Evolutionary conservation across 2,797 vertebrate species (phyloP).

Genomic region (Lerista edwardsae): DNA sequence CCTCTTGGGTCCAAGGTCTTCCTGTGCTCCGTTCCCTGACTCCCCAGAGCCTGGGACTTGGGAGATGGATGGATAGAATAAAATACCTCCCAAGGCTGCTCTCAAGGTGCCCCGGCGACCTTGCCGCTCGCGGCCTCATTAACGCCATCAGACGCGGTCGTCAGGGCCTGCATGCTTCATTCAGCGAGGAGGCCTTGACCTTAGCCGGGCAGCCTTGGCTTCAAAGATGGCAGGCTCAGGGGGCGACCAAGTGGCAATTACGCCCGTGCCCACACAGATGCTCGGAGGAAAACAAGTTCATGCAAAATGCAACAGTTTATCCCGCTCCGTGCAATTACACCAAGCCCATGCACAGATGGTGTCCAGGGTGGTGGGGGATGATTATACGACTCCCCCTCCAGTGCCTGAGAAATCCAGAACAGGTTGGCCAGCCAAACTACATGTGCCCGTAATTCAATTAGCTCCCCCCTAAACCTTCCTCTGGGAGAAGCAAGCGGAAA

Average conservation of each 20-base stretch:
- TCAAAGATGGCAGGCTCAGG: conserved; percentile 1
- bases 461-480: conserved; percentile 84
- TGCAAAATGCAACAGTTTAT: conserved; percentile 77
- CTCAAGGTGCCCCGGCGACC: not conserved
- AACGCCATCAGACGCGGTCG: conserved; percentile 6
- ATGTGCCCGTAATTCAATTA: conserved; percentile 94
- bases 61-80: not conserved
- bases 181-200: not conserved
- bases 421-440: conserved; percentile 71
- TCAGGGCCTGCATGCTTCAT: not conserved
- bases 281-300: conserved; percentile 24
- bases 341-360: conserved; percentile 66
- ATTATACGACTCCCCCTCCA: conserved; percentile 24
- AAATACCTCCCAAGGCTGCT: not conserved
- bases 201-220: not conserved
- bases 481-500: conserved; percentile 78
- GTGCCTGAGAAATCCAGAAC: conserved; percentile 48
- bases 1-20: conserved; percentile 31
- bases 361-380: conserved; percentile 69
- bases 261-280: rapidly evolving
- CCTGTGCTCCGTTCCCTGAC: conserved; percentile 30
- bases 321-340: conserved; percentile 53
- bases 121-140: conserved; percentile 31
- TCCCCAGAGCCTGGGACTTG: conserved; percentile 38
- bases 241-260: not conserved